Conservation (phyloP, 2,888 invertebrate species). For the Zonitis immaculata region DNA sequence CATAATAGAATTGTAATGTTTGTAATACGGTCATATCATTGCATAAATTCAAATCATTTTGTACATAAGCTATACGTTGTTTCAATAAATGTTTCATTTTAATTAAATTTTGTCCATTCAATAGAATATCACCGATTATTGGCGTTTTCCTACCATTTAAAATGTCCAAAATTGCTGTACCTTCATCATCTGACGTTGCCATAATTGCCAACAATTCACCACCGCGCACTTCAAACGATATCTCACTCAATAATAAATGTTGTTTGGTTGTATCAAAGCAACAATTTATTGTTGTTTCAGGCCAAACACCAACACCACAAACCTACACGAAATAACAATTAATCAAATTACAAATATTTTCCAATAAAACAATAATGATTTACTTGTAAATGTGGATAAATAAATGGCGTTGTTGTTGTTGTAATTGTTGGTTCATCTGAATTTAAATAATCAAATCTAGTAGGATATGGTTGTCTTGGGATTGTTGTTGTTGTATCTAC, state of each 20-base stretch:
- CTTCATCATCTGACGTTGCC: conserved; percentile 83
- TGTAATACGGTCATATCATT: conserved; percentile 87
- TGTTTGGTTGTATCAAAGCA: conserved; percentile 34
- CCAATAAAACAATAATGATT: not conserved
- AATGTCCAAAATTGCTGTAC: conserved; percentile 79
- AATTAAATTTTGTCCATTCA: conserved; percentile 77
- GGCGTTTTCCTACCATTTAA: conserved; percentile 66
- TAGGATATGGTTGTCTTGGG: conserved; percentile 47
- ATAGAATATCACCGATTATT: conserved; percentile 69
- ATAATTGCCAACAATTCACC: conserved; percentile 88
- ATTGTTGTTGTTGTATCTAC: conserved; percentile 50
- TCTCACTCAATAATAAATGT: conserved; percentile 53
- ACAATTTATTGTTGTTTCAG: conserved; percentile 18
- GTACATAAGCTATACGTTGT: conserved; percentile 70
- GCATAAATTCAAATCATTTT: conserved; percentile 71
- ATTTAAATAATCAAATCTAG: conserved; percentile 55
- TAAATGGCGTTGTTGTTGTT: conserved; percentile 47
- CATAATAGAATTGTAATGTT: conserved; percentile 78
- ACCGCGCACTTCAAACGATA: conserved; percentile 84
- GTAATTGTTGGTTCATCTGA: conserved; percentile 53
- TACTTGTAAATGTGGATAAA: conserved; percentile 64
- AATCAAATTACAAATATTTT: not conserved
- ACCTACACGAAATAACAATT: conserved; percentile 23
- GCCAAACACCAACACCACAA: conserved; percentile 35
- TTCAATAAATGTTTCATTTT: conserved; percentile 61